Evolutionary conservation across 2,797 vertebrate species (phyloP), one percentile per base, ranked within the genome.

Genomic region (Myiotriccus ornatus): DNA sequence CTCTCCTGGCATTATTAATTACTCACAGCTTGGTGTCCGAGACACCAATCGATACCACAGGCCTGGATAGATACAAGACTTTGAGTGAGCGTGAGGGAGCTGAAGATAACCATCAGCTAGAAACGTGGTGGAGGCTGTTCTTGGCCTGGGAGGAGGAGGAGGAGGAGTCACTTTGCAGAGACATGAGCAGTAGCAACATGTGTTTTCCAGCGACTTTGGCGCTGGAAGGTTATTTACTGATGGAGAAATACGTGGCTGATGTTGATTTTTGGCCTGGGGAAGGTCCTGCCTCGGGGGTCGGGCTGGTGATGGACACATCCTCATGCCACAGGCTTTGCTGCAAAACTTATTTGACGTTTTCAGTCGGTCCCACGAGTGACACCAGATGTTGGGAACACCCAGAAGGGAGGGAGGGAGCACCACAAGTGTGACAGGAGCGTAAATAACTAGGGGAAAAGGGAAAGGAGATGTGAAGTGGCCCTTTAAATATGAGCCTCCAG

Each of bases 401-500:
- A 4, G 84, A 32, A 69, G 53, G 73, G 78, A 59, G 63, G 80
- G 73, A 88, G 74, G 75, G 55, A 59, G 63, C 5, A 1, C 67
- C 68, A 53, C 53, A 64, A 92, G 50, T 19, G 41, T 19, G 46
- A 53, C 30, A 28, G 41, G 83, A 90, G 63, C 32, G 3, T 86
- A 75, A 95, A 96, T 86, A 95, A 90, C 76, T 23, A 9, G 56
- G 87, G 87, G 83, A 34, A 75, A 87, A 95, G 28, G 53, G 89
- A 90, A 87, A 90, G 91, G 93, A 95, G 97, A 97, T 95, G 96
- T 97, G 97, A 98, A 97, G 96, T 97, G 96, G 97, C 97, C 98
- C 98, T 98, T 98, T 98, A 98, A 98, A 97, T 96, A 88, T 56
- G 94, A 97, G 96, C 97, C 98, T 98, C 96, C 85, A 96, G 97